A percentile compares a stretch with the other conserved stretches of the same genome.
Conservation (phyloP, 2,888 invertebrate genomes). For the Oscheius sp. region DNA sequence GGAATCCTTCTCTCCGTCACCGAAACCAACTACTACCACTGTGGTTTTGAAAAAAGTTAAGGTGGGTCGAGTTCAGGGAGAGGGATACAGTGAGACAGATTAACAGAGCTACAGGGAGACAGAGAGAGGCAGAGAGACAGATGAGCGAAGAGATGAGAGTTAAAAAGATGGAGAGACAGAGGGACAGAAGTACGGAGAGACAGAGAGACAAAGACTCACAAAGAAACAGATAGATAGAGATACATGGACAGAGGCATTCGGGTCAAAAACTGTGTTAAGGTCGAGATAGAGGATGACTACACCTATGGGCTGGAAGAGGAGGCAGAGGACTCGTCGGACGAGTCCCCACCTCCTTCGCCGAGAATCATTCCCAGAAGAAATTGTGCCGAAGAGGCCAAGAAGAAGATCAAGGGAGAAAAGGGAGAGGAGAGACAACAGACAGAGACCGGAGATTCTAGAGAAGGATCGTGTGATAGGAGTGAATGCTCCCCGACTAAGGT, state of each 20-base stretch:
- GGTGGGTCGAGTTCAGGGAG: no score
- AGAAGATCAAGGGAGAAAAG: conserved; percentile 38
- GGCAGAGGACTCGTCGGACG: conserved; percentile 20
- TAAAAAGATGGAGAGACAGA: no score
- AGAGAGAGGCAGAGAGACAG: not conserved
- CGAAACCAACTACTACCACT: not conserved
- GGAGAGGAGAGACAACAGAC: not conserved
- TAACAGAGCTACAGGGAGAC: not conserved
- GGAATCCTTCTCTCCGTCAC: conserved; percentile 2
- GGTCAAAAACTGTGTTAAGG: not conserved
- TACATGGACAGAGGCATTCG: no score
- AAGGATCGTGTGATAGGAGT: conserved; percentile 59
- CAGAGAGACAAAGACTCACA: no score
- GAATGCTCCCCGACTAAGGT: conserved; percentile 49
- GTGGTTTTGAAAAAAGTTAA: no score
- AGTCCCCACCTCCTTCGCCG: conserved; percentile 36
- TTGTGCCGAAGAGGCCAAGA: conserved; percentile 52
- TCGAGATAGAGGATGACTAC: conserved; percentile 1
- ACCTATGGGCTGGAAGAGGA: conserved; percentile 23
- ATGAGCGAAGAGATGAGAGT: no score
- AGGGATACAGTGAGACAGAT: not conserved
- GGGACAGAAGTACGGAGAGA: no score
- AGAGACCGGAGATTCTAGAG: conserved; percentile 39
- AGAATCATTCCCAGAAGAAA: conserved; percentile 39
- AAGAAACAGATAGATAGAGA: no score